Conservation (phyloP, 2,113 vertebrate species). For the Candoia aspera region DNA sequence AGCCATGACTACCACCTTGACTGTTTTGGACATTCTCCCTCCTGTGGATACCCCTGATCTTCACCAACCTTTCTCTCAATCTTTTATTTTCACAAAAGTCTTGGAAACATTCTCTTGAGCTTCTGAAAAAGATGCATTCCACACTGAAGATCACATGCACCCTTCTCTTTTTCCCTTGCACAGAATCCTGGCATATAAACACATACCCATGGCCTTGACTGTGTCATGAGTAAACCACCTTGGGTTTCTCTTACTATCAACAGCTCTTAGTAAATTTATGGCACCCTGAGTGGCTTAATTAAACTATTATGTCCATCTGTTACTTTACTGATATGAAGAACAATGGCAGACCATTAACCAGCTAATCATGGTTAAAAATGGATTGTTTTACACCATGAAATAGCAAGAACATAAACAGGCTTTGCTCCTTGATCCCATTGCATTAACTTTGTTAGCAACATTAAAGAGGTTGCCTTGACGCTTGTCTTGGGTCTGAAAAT, state of each 20-base stretch:
- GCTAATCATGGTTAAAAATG: slow-evolving; percentile 71
- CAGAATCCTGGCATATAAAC: not conserved
- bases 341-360: slow-evolving; percentile 65
- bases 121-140: not conserved
- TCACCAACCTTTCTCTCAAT: not conserved
- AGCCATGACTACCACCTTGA: not conserved
- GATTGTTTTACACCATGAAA: slow-evolving; percentile 68
- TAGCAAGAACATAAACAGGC: slow-evolving; percentile 53
- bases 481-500: slow-evolving; percentile 41
- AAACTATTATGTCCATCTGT: slow-evolving; percentile 66
- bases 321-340: slow-evolving; percentile 68
- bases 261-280: slow-evolving; percentile 67
- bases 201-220: not conserved
- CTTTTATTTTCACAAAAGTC: not conserved
- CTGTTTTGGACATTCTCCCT: not conserved
- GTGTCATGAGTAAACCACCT: slow-evolving; percentile 24
- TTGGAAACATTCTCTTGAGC: not conserved
- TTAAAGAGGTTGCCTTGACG: slow-evolving; percentile 37
- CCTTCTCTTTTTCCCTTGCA: not conserved
- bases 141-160: not conserved
- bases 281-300: slow-evolving; percentile 71
- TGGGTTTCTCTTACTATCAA: slow-evolving; percentile 15
- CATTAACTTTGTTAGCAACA: slow-evolving; percentile 25
- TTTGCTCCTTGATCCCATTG: slow-evolving; percentile 48
- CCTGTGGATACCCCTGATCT: not conserved